phyloP scores from a whole-genome alignment of 2,113 vertebrate genomes.

The Etheostoma spectabile region DNA sequence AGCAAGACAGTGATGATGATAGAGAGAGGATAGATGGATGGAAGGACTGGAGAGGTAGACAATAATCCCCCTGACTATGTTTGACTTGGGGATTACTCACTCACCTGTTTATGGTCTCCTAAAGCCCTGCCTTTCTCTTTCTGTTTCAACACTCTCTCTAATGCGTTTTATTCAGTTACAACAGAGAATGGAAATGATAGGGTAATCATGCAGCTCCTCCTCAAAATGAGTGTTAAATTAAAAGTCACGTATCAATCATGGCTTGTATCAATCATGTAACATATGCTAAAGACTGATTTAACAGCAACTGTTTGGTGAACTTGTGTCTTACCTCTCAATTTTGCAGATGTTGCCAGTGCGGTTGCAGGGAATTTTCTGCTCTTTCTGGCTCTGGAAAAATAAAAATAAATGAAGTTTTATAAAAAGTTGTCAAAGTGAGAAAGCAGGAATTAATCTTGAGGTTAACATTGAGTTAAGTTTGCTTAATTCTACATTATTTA shows the following conservation, averaged over 20 bases:
- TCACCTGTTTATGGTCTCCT: conserved; percentile 62
- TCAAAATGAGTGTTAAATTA: background rate
- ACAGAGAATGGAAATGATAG: background rate
- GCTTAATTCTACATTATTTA: conserved; percentile 27
- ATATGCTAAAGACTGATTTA: background rate
- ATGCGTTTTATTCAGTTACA: conserved; percentile 7
- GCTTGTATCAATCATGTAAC: background rate
- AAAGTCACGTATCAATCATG: no score
- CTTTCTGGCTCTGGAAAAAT: conserved; percentile 87
- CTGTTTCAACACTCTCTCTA: conserved; percentile 18
- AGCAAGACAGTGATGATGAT: conserved; percentile 28
- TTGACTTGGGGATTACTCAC: conserved; percentile 73
- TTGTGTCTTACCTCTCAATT: conserved; percentile 88
- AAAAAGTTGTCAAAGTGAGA: background rate
- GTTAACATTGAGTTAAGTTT: background rate
- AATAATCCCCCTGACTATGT: conserved; percentile 57
- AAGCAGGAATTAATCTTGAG: background rate
- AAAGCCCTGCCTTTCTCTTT: conserved; percentile 60
- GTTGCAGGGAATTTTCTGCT: conserved; percentile 85
- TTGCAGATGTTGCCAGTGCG: conserved; percentile 83
- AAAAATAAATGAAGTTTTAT: background rate
- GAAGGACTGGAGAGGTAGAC: conserved; percentile 34
- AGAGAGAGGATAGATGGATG: conserved; percentile 44
- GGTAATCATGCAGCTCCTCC: background rate
- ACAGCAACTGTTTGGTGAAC: background rate